A percentile compares a stretch with the other conserved stretches of the same genome.
phyloP scores from a whole-genome alignment of 2,888 invertebrate species.

The Apamea crenata region DNA sequence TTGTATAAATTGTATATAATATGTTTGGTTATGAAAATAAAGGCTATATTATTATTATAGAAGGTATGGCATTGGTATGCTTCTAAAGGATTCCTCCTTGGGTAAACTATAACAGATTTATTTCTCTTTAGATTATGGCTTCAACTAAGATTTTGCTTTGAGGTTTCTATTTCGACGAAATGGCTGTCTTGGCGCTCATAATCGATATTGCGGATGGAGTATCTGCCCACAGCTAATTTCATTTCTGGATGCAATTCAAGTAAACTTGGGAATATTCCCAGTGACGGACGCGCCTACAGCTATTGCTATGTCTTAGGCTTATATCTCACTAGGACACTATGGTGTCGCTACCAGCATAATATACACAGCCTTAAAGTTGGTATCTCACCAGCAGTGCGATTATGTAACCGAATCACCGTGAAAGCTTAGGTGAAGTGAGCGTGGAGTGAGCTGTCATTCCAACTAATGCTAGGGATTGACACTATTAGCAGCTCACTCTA shows the following conservation, averaged over 20 bases:
- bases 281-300: rapidly evolving
- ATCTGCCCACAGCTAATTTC: background rate
- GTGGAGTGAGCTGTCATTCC: no score
- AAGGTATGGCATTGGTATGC: background rate
- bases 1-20: no score
- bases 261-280: background rate
- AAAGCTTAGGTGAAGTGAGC: no score
- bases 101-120: background rate
- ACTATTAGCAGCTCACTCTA: no score
- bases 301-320: background rate
- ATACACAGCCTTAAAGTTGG: no score
- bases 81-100: background rate
- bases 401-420: no score
- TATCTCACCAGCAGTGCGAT: no score
- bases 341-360: no score
- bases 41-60: no score
- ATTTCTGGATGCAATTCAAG: background rate
- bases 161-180: background rate
- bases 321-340: background rate
- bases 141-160: background rate
- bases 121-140: background rate
- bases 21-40: no score
- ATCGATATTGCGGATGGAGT: background rate
- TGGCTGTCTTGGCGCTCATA: background rate
- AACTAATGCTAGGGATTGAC: no score